These are phyloP conservation scores for Crypturellus undulatus DNA, from an alignment of 2,113 vertebrate genomes.

Conservation along the genomic window DNA sequence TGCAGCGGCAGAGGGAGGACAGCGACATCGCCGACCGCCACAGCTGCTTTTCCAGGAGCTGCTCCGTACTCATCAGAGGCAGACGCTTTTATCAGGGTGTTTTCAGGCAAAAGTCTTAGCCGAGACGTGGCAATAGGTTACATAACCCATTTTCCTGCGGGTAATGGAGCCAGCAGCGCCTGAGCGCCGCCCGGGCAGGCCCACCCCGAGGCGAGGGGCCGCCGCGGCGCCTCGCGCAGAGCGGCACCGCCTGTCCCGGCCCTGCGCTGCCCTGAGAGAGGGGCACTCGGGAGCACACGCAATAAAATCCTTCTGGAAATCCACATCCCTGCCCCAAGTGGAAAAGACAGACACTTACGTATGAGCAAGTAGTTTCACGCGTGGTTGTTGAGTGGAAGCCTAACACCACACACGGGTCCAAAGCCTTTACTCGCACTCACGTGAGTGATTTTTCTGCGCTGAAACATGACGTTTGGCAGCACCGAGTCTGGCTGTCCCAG, in stretches of 20 bases:
- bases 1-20: not conserved
- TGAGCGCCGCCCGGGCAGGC: not conserved
- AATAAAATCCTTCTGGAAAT: not conserved
- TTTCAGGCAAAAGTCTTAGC: not conserved
- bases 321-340: not conserved
- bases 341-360: not conserved
- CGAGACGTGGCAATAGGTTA: not conserved
- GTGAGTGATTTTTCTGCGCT: accelerated
- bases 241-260: not conserved
- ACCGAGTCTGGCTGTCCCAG: not conserved
- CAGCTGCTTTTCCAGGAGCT: not conserved
- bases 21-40: not conserved
- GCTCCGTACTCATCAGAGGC: not conserved
- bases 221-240: not conserved
- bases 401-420: not conserved
- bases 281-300: not conserved
- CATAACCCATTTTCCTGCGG: not conserved
- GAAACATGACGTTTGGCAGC: not conserved
- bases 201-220: not conserved
- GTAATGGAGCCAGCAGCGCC: not conserved
- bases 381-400: not conserved
- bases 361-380: not conserved
- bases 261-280: not conserved
- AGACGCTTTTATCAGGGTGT: not conserved
- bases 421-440: not conserved